A percentile compares a stretch with the other conserved stretches of the same genome.
These are phyloP conservation scores for Pemphredon lugubris DNA, from an alignment of 2,888 invertebrate genomes.

Conservation along the genomic window DNA sequence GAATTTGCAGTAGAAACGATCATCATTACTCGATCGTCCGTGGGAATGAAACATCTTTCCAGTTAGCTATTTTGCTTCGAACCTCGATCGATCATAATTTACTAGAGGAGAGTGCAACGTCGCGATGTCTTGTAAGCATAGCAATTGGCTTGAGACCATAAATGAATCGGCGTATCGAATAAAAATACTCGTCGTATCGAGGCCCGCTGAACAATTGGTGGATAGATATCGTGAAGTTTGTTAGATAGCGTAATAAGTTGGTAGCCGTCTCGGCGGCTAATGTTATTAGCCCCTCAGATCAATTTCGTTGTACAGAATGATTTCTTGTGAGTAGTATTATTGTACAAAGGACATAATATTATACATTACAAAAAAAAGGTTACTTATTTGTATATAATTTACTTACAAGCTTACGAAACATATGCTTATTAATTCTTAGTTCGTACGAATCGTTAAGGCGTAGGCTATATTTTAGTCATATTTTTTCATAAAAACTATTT, in stretches of 20 bases:
- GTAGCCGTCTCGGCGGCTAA: constrained; percentile 22
- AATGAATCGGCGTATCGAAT: constrained; percentile 49
- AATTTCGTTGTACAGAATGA: constrained; percentile 55
- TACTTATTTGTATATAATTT: constrained; percentile 68
- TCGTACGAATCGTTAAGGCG: constrained; percentile 36
- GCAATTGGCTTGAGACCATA: constrained; percentile 61
- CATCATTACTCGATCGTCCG: not conserved
- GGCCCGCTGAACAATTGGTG: constrained; percentile 63
- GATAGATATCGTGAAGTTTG: constrained; percentile 49
- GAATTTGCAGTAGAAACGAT: not conserved
- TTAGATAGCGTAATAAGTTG: constrained; percentile 52
- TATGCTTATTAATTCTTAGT: constrained; percentile 57
- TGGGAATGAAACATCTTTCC: constrained; percentile 5
- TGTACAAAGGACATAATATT: constrained; percentile 58
- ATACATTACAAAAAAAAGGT: constrained; percentile 46
- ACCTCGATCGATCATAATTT: constrained; percentile 53
- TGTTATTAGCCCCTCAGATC: constrained; percentile 57
- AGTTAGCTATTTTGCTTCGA: constrained; percentile 47
- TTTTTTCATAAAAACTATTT: constrained; percentile 37
- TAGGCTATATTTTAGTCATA: constrained; percentile 49
- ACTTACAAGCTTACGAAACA: constrained; percentile 52
- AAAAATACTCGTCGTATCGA: constrained; percentile 58
- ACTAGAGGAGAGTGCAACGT: constrained; percentile 24
- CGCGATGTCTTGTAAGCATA: constrained; percentile 19
- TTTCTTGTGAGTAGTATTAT: constrained; percentile 54